phyloP scores from a whole-genome alignment of 2,888 invertebrate genomes.

The Drosophila macrospina region DNA sequence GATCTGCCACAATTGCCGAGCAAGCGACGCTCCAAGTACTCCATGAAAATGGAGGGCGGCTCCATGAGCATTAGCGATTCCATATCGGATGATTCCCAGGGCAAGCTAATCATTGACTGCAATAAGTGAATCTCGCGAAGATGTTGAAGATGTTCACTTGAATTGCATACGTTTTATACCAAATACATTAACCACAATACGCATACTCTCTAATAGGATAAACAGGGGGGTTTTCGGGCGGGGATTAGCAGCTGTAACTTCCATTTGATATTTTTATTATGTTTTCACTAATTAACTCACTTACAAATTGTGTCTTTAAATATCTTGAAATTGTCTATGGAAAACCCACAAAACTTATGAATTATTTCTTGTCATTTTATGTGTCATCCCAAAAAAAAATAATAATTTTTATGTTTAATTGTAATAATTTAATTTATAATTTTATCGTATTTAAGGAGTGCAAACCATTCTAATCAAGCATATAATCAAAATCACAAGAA shows the following conservation, averaged over 20 bases:
- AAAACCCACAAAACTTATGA: conserved; percentile 1
- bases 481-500: conserved; percentile 63
- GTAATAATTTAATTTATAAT: conserved; percentile 49
- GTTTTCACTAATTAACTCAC: conserved; percentile 10
- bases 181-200: conserved; percentile 47
- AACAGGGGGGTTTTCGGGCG: conserved; percentile 1
- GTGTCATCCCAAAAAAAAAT: conserved; percentile 64
- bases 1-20: conserved; percentile 85
- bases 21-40: conserved; percentile 91
- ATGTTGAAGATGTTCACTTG: background rate
- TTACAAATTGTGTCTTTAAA: conserved; percentile 3
- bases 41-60: conserved; percentile 83
- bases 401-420: conserved; percentile 56
- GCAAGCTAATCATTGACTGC: conserved; percentile 80
- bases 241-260: conserved; percentile 19
- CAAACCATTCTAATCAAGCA: conserved; percentile 75
- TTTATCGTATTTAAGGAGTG: conserved; percentile 42
- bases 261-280: conserved; percentile 28
- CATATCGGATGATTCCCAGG: conserved; percentile 77
- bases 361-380: conserved; percentile 64
- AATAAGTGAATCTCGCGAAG: conserved; percentile 64
- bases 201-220: background rate
- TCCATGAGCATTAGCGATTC: conserved; percentile 61
- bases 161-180: conserved; percentile 54
- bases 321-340: conserved; percentile 7